A percentile compares a stretch with the other conserved stretches of the same genome.
Conservation (phyloP, 2,113 vertebrate species). For the Gymnarchus niloticus region DNA sequence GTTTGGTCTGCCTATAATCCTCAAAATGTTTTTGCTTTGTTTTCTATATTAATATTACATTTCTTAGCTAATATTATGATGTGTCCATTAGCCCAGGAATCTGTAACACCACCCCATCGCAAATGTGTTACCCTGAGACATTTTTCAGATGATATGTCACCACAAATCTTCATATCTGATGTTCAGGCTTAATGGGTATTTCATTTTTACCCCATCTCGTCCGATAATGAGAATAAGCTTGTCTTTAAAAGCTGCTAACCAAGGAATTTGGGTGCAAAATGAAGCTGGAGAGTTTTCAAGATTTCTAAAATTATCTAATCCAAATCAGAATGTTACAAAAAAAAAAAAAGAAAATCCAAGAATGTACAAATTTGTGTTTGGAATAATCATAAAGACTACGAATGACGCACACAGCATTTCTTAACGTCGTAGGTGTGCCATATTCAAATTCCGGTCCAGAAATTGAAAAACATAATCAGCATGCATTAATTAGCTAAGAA, state of each 20-base stretch:
- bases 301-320: too few species aligned
- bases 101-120: not conserved
- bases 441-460: not conserved
- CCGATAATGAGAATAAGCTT: not conserved
- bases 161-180: not conserved
- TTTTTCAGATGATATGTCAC: not conserved
- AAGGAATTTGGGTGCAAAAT: not conserved
- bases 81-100: not conserved
- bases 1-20: not conserved
- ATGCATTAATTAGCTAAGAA: not conserved
- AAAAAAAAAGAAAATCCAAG: not conserved
- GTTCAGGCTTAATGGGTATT: not conserved
- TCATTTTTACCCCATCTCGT: not conserved
- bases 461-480: not conserved
- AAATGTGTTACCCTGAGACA: too few species aligned
- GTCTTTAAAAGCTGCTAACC: not conserved
- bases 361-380: not conserved
- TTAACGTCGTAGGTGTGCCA: not conserved
- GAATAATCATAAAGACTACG: not conserved
- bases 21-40: not conserved
- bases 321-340: not conserved
- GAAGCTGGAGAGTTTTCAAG: not conserved
- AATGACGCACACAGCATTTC: not conserved
- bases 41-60: not conserved
- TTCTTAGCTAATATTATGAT: not conserved